Evolutionary conservation across 2,113 vertebrate species (phyloP).

Genomic region (Rhodinocichla rosea): DNA sequence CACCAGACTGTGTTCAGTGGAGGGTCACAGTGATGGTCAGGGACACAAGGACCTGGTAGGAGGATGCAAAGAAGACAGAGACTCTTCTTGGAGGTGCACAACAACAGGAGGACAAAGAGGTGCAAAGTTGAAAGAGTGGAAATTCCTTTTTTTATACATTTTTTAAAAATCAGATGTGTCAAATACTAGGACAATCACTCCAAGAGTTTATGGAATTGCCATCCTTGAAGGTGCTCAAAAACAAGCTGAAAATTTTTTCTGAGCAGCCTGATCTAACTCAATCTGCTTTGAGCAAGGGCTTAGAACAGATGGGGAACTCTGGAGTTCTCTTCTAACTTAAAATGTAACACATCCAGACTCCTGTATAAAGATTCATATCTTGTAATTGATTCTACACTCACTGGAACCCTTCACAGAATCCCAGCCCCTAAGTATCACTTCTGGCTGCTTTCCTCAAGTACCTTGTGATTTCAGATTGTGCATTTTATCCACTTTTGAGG

Average conservation of each 20-base stretch:
- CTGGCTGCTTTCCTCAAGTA: neutral
- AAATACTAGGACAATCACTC: neutral
- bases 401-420: neutral
- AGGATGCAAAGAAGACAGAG: neutral
- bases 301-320: neutral
- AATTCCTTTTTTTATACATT: neutral
- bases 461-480: neutral
- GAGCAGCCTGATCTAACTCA: neutral
- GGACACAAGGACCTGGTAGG: neutral
- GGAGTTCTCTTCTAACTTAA: neutral
- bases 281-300: neutral
- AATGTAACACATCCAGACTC: neutral
- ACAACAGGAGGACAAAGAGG: neutral
- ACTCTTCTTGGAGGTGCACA: neutral
- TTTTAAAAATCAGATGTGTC: neutral
- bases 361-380: neutral
- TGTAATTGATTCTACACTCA: neutral
- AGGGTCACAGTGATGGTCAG: neutral
- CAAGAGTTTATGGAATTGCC: neutral
- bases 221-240: neutral
- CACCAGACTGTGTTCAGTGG: neutral
- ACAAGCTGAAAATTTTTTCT: neutral
- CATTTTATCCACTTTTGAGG: neutral
- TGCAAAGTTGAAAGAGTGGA: neutral
- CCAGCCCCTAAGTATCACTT: neutral